Conservation (phyloP, 2,797 vertebrate genomes). For the Merluccius polli region DNA sequence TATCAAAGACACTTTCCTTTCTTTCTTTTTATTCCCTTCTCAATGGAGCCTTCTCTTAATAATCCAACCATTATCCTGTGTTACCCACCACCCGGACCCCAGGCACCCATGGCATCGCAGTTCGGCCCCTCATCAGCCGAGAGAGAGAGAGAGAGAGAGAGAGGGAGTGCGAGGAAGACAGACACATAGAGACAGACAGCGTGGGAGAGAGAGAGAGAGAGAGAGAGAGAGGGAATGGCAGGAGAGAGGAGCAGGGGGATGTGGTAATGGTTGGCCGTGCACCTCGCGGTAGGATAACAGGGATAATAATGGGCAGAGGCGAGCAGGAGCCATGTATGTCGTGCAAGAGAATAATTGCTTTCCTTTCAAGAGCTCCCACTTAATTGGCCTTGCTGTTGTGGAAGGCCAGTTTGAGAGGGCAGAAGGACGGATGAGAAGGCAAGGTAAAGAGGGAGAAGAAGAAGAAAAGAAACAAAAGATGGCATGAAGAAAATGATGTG, state of each 20-base stretch:
- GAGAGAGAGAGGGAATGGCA: constrained; percentile 57
- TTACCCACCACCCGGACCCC: constrained; percentile 53
- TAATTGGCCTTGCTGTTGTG: constrained; percentile 79
- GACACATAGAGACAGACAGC: too few relatives aligned
- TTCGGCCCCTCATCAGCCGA: constrained; percentile 62
- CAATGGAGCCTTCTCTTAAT: constrained; percentile 66
- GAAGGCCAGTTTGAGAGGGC: constrained; percentile 61
- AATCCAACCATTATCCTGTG: constrained; percentile 67
- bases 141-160: constrained; percentile 55
- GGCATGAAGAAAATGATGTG: neutral
- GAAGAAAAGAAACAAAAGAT: constrained; percentile 25
- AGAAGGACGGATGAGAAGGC: constrained; percentile 49
- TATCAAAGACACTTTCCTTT: constrained; percentile 52
- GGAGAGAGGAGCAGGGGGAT: constrained; percentile 59
- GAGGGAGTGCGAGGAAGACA: constrained; percentile 3
- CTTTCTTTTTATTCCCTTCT: constrained; percentile 26
- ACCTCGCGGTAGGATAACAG: constrained; percentile 70
- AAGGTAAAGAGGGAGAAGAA: constrained; percentile 33
- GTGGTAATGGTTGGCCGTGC: constrained; percentile 68
- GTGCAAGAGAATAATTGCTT: constrained; percentile 79
- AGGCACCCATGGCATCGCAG: constrained; percentile 44
- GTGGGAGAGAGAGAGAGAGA: too few relatives aligned
- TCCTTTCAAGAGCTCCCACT: constrained; percentile 75
- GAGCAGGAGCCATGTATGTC: constrained; percentile 71
- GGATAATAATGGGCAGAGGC: constrained; percentile 76